phyloP scores from a whole-genome alignment of 2,113 vertebrate genomes.

The Syngnathoides biaculeatus region DNA sequence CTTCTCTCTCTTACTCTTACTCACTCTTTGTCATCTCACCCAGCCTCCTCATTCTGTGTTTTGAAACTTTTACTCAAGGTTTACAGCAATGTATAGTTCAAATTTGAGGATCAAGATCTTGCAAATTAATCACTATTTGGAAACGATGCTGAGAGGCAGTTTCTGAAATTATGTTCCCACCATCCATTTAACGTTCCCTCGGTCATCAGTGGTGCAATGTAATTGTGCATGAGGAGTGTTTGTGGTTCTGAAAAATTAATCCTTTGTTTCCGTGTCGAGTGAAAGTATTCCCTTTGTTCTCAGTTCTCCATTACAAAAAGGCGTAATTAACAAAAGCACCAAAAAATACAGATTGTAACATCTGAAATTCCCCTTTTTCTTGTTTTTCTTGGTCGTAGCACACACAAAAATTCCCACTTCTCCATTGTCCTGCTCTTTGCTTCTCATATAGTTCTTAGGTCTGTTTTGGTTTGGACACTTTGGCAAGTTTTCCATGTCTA shows the following conservation, averaged over 20 bases:
- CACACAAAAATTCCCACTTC: background rate
- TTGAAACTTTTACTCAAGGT: background rate
- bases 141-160: background rate
- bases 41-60: conserved; percentile 13
- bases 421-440: conserved; percentile 9
- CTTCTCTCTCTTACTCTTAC: conserved; percentile 8
- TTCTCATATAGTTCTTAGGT: conserved; percentile 20
- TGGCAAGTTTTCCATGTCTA: conserved; percentile 53
- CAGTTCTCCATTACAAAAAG: conserved; percentile 13
- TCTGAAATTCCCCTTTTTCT: conserved; percentile 18
- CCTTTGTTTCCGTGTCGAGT: background rate
- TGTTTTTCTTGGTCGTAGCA: conserved; percentile 1
- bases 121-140: background rate
- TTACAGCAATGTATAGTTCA: background rate
- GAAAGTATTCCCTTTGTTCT: conserved; percentile 12
- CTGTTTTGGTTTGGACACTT: conserved; percentile 43
- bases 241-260: conserved; percentile 5
- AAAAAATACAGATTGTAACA: conserved; percentile 4
- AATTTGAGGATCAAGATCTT: background rate
- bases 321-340: conserved; percentile 6
- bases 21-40: background rate
- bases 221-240: background rate
- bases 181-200: conserved; percentile 16
- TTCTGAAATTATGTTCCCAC: background rate
- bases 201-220: conserved; percentile 9